Evolutionary conservation across 2,888 invertebrate species (phyloP), one percentile per base, ranked within the genome.

Genomic region (Drosophila multiciliata): DNA sequence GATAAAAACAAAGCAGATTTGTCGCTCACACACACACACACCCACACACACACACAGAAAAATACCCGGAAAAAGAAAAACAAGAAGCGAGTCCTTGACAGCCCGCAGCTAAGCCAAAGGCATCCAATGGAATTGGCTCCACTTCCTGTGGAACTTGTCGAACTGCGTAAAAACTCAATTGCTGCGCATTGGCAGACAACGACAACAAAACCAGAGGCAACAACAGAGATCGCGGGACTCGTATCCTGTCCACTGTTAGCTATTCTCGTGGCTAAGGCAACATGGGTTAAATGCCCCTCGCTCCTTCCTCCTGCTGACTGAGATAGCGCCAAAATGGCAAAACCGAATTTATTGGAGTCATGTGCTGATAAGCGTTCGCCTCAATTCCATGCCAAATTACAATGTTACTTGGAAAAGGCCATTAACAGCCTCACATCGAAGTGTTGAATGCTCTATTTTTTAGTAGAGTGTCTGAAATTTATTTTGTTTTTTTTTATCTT

Each of bases 1-100:
- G 87, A 88, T 88, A 88, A 88, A 90, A 89, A 90, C 87, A 87
- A 90, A 89, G 90, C 90, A 87, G 87, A 90, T 88, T 88, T 90
- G 89, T 89, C 75, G 73, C 81, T 67, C 77, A 66, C 69, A 70
- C 74, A 57, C 71, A 66, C 65, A 68, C 26, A 20, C 29, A 49
- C 26, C 26, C 67, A 68, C 67, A 62, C 53, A 66, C 50, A 49
- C 26, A 26, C 26, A 26, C 48, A 55, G 57, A 38, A 64, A 66
- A 61, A 58, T 57, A 53, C 57, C 58, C 60, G n/a, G 54, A 58
- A 61, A n/a, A 17, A 71, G 64, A 79, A 57, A 70, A 62, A 54
- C 57, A 48, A 36, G 42, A 20, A 57, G 49, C 20, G 55, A 64
- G 54, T 64, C 52, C 82, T 74, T 64, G 68, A 72, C 88, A 77